phyloP scores from a whole-genome alignment of 37 sponge, comb jelly and placozoan species.

The Beroe forskalii region DNA sequence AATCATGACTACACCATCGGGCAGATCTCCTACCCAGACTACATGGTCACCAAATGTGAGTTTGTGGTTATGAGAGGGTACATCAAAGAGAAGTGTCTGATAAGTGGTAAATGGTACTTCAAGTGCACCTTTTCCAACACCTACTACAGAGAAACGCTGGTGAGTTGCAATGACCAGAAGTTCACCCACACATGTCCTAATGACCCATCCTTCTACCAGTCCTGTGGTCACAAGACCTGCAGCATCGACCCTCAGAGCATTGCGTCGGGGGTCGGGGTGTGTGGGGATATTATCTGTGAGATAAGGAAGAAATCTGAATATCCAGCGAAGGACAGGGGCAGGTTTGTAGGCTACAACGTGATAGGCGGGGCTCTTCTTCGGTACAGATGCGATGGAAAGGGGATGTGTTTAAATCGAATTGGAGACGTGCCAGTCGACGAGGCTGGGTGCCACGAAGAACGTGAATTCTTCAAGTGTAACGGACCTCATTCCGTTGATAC shows the following conservation, averaged over 20 bases:
- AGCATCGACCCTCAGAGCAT: neutral
- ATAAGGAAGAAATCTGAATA: neutral
- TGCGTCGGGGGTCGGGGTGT: neutral
- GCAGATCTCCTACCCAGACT: neutral
- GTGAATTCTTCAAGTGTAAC: neutral
- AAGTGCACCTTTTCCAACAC: neutral
- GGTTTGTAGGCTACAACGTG: neutral
- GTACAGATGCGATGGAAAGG: neutral
- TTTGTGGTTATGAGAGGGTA: neutral
- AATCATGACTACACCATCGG: neutral
- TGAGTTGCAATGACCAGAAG: neutral
- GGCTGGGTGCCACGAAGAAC: neutral
- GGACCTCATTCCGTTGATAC: neutral
- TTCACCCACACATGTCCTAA: neutral
- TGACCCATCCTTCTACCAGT: neutral
- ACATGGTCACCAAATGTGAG: neutral
- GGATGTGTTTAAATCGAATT: neutral
- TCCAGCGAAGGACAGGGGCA: neutral
- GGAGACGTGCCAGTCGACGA: neutral
- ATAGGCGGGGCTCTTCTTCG: neutral
- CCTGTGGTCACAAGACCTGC: slow-evolving; percentile 2
- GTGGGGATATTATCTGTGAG: neutral
- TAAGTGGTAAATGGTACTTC: neutral
- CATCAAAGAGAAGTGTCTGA: neutral
- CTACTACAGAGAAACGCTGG: neutral